Evolutionary conservation across 2,797 vertebrate species (phyloP).

Genomic region (Eleutherodactylus coqui): DNA sequence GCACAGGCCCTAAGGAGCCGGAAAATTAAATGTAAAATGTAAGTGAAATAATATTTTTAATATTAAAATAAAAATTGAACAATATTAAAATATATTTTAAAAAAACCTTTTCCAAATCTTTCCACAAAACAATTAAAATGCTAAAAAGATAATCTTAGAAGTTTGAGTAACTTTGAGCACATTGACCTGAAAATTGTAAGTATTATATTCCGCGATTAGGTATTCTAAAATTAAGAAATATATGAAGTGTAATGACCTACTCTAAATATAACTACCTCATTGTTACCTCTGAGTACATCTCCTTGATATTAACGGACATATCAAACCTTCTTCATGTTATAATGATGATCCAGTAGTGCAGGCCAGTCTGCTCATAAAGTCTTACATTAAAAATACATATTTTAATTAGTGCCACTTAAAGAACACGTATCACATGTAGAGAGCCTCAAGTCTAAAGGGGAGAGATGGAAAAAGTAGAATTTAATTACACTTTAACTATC

Average conservation of each 20-base stretch:
- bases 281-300: background rate
- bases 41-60: too few relatives aligned
- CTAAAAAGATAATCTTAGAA: too few relatives aligned
- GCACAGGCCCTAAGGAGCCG: too few relatives aligned
- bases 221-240: background rate
- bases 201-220: too few relatives aligned
- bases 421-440: background rate
- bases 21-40: too few relatives aligned
- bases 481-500: background rate
- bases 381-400: background rate
- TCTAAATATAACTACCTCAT: background rate
- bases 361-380: background rate
- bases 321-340: background rate
- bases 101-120: too few relatives aligned
- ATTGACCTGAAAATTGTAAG: too few relatives aligned
- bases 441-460: background rate
- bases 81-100: too few relatives aligned
- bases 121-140: too few relatives aligned
- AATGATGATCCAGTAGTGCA: background rate
- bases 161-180: too few relatives aligned
- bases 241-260: background rate
- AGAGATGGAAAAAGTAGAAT: background rate
- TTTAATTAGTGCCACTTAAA: background rate
- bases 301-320: background rate
- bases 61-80: too few relatives aligned